Evolutionary conservation across 30 jellyfish, hydroid and myxozoan species (phyloP).

Genomic region (Hydra vulgaris): DNA sequence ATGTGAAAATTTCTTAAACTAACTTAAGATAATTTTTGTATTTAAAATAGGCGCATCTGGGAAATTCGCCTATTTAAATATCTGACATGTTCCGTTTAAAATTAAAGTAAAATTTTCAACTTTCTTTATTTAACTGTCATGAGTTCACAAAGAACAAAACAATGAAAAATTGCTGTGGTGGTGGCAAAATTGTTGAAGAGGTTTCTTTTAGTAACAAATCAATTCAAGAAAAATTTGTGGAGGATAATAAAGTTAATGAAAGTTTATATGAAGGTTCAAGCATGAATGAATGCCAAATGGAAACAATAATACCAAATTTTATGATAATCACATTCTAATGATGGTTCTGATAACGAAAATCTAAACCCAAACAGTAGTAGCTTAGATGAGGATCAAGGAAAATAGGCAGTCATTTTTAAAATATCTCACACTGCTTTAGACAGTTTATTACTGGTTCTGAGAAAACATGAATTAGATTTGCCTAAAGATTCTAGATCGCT

Average conservation of each 20-base stretch:
- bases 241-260: not conserved
- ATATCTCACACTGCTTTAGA: not conserved
- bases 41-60: no score
- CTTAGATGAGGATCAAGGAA: not conserved
- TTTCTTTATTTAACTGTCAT: not conserved
- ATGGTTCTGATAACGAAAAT: not conserved
- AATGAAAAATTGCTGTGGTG: not conserved
- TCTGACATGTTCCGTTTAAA: not conserved
- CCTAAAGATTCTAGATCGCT: conserved; percentile 27
- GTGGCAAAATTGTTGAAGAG: no score
- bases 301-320: not conserved
- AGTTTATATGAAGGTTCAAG: not conserved
- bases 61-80: not conserved
- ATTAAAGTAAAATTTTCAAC: not conserved
- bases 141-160: not conserved
- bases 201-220: no score
- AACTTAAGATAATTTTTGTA: not conserved
- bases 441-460: not conserved
- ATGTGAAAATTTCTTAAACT: no score
- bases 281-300: not conserved
- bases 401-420: not conserved
- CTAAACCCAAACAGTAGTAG: not conserved
- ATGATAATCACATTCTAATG: not conserved
- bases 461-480: not conserved
- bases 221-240: no score